These are phyloP conservation scores for Typhlomys cinereus DNA, from an alignment of 2,113 vertebrate genomes.

Conservation along the genomic window DNA sequence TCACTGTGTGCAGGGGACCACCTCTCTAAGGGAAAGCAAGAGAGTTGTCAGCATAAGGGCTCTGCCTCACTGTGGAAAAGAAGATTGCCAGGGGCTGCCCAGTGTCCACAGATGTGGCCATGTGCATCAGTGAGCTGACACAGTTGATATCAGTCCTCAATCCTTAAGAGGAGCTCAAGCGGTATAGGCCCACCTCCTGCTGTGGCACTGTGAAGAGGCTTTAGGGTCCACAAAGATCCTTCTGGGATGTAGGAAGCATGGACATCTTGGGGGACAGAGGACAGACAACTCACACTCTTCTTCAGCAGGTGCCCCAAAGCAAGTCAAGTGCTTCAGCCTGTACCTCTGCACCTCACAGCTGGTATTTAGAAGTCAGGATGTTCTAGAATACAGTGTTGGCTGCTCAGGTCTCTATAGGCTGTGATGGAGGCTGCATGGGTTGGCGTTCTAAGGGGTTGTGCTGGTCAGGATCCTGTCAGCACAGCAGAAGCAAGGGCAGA, in stretches of 20 bases:
- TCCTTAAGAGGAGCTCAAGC: neutral
- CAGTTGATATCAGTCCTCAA: neutral
- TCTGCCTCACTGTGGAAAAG: no score
- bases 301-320: neutral
- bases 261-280: neutral
- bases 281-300: neutral
- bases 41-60: no score
- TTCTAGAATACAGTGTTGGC: neutral
- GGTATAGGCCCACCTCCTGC: neutral
- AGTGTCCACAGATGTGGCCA: no score
- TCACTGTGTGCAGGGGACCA: neutral
- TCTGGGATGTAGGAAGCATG: neutral
- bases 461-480: neutral
- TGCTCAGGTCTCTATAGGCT: neutral
- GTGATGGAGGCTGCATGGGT: no score
- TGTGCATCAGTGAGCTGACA: neutral
- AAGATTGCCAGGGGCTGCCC: neutral
- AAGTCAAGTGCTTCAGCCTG: no score
- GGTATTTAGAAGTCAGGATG: neutral
- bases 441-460: neutral
- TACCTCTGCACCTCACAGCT: neutral
- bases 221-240: no score
- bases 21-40: no score
- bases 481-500: neutral
- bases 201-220: rapidly evolving